Percentiles rank a stretch among this genome's conserved stretches.
Conservation (phyloP, 2,888 invertebrate species). For the Monochamus alternatus region DNA sequence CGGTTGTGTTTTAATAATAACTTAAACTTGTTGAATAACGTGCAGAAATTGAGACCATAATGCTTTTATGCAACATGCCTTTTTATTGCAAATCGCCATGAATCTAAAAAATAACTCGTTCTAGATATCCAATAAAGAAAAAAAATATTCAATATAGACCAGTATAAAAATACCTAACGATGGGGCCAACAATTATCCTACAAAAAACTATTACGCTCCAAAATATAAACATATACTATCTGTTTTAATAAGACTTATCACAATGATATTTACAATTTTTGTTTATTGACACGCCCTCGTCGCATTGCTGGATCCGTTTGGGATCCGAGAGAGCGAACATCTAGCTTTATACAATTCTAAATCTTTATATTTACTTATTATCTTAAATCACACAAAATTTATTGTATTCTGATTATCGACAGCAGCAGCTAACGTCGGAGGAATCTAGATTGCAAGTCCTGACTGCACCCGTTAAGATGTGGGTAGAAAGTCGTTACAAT, state of each 20-base stretch:
- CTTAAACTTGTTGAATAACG: slow-evolving; percentile 61
- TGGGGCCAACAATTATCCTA: slow-evolving; percentile 56
- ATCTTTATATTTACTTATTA: slow-evolving; percentile 54
- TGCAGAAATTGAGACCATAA: slow-evolving; percentile 54
- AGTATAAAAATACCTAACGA: slow-evolving; percentile 54
- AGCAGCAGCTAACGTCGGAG: slow-evolving; percentile 17
- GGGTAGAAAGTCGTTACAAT: background rate
- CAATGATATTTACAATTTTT: slow-evolving; percentile 68
- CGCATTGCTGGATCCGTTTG: slow-evolving; percentile 40
- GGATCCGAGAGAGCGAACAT: slow-evolving; percentile 43
- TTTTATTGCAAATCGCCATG: slow-evolving; percentile 46
- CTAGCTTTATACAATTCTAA: slow-evolving; percentile 40
- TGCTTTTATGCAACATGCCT: slow-evolving; percentile 41
- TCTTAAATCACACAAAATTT: slow-evolving; percentile 61
- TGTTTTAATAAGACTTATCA: slow-evolving; percentile 69
- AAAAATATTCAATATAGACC: slow-evolving; percentile 49
- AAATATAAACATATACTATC: slow-evolving; percentile 63
- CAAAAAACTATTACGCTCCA: slow-evolving; percentile 56
- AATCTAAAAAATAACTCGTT: slow-evolving; percentile 52
- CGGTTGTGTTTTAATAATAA: slow-evolving; percentile 61
- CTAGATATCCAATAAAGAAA: slow-evolving; percentile 53
- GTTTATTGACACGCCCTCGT: slow-evolving; percentile 44
- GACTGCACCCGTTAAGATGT: slow-evolving; percentile 4
- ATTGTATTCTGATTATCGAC: slow-evolving; percentile 48
- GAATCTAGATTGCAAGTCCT: slow-evolving; percentile 9